A percentile compares a stretch with the other conserved stretches of the same genome.
phyloP scores from a whole-genome alignment of 2,113 vertebrate species.

The Chloroceryle aenea region DNA sequence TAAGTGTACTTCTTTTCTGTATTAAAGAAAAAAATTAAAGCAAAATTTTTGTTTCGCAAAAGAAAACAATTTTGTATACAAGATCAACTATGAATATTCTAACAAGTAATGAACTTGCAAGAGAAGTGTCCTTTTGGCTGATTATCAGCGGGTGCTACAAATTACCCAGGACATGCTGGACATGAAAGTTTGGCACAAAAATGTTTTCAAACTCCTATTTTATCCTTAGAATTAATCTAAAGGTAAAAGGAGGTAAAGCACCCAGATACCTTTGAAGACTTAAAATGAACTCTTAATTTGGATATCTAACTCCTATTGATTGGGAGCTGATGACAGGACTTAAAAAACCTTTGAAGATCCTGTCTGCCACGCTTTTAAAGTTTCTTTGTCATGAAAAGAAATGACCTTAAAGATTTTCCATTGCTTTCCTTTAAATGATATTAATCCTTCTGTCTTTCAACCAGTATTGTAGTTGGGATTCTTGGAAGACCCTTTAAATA shows the following conservation, averaged over 20 bases:
- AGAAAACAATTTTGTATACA: neutral
- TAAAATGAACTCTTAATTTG: constrained; percentile 50
- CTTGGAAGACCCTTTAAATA: constrained; percentile 19
- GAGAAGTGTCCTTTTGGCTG: neutral
- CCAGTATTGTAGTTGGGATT: neutral
- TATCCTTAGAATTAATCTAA: neutral
- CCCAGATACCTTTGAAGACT: constrained; percentile 39
- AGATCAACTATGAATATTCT: neutral
- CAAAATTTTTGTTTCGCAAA: neutral
- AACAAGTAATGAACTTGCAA: neutral
- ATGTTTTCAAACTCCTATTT: neutral
- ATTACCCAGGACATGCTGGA: neutral
- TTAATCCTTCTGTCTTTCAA: constrained; percentile 38
- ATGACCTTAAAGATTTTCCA: constrained; percentile 44
- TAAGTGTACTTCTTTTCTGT: neutral
- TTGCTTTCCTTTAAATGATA: constrained; percentile 54
- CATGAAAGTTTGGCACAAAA: neutral
- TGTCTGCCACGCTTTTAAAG: constrained; percentile 18
- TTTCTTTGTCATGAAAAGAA: constrained; percentile 43
- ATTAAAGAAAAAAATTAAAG: neutral
- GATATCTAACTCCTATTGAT: constrained; percentile 50
- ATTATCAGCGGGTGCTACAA: neutral
- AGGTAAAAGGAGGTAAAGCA: constrained; percentile 49
- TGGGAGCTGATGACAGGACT: constrained; percentile 35
- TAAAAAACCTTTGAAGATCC: constrained; percentile 46